Percentiles rank a stretch among this genome's conserved stretches.
phyloP scores from a whole-genome alignment of 1,140 invertebrate species.

The Penaeus vannamei region DNA sequence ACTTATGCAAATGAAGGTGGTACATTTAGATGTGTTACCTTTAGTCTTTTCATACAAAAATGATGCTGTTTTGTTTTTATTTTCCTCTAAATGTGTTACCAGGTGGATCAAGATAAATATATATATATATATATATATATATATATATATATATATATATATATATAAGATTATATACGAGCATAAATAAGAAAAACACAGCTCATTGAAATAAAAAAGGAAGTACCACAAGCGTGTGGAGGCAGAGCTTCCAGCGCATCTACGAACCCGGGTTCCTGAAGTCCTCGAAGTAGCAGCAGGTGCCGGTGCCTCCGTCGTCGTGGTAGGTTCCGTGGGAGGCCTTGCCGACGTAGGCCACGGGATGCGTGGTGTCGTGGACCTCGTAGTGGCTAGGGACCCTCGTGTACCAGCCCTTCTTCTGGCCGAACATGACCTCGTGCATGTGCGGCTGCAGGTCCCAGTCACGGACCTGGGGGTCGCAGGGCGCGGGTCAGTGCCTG shows the following conservation, averaged over 20 bases:
- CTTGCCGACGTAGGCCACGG: slow-evolving; percentile 67
- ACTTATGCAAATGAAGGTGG: too few relatives aligned
- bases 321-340: slow-evolving; percentile 66
- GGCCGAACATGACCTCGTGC: slow-evolving; percentile 66
- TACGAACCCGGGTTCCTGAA: slow-evolving; percentile 66
- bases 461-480: slow-evolving; percentile 8
- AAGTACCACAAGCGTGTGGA: background rate
- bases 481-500: background rate
- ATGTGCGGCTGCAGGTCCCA: slow-evolving; percentile 41
- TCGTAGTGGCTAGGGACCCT: slow-evolving; percentile 62
- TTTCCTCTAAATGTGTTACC: too few relatives aligned
- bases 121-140: too few relatives aligned
- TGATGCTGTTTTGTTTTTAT: too few relatives aligned
- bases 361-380: slow-evolving; percentile 58
- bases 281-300: slow-evolving; percentile 68
- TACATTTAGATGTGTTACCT: too few relatives aligned
- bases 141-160: too few relatives aligned
- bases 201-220: background rate
- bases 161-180: too few relatives aligned
- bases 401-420: slow-evolving; percentile 68
- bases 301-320: slow-evolving; percentile 67
- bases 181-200: background rate
- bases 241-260: background rate
- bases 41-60: too few relatives aligned
- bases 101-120: too few relatives aligned